Conservation (phyloP, 2,113 vertebrate species). For the Zosterops pallidus region DNA sequence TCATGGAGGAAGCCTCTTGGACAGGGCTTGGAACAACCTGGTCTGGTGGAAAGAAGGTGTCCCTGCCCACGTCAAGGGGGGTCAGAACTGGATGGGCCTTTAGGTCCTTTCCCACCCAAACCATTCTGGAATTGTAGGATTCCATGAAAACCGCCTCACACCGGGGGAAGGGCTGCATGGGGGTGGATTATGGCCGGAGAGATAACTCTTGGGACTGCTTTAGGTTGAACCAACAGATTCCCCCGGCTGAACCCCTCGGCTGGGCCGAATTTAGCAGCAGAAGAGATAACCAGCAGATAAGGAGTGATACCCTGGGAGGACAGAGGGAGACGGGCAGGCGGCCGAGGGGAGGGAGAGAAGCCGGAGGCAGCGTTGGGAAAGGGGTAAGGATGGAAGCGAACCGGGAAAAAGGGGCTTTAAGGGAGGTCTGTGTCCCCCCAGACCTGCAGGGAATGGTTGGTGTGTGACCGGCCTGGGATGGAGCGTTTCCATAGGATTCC, state of each 20-base stretch:
- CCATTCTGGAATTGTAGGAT: not conserved
- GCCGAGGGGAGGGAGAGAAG: not conserved
- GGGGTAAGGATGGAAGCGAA: conserved; percentile 10
- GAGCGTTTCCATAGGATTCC: not conserved
- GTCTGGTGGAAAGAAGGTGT: not conserved
- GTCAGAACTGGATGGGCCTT: not conserved
- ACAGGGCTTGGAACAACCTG: not conserved
- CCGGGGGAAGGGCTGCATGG: not conserved
- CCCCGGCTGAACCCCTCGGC: conserved; percentile 35
- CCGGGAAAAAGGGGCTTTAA: not conserved
- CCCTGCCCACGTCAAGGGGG: not conserved
- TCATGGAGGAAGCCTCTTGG: not conserved
- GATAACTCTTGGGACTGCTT: not conserved
- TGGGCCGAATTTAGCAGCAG: conserved; percentile 47
- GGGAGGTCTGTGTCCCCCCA: not conserved
- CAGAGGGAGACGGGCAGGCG: conserved; percentile 1
- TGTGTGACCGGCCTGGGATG: not conserved
- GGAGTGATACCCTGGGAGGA: conserved; percentile 19
- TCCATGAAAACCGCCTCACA: not conserved
- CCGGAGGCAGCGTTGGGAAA: not conserved
- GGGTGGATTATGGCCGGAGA: not conserved
- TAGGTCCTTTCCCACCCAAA: not conserved
- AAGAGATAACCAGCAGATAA: conserved; percentile 54
- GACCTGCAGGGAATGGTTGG: not conserved
- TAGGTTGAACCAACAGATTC: not conserved